A percentile compares a stretch with the other conserved stretches of the same genome.
phyloP scores from a whole-genome alignment of 2,888 invertebrate genomes.

The Cosmia trapezina region DNA sequence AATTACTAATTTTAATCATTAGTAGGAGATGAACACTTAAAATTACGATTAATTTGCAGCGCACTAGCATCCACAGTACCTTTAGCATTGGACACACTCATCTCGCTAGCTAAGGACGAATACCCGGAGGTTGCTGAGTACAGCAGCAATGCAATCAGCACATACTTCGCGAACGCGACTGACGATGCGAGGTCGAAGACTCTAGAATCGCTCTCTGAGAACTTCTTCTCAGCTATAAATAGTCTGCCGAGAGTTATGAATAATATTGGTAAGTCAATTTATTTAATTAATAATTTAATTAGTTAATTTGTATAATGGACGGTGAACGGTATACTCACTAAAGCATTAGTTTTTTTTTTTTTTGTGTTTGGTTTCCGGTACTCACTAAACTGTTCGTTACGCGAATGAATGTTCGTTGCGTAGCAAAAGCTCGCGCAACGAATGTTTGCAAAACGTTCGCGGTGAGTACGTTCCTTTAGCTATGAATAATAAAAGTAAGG shows the following conservation, averaged over 20 bases:
- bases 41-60: conserved; percentile 75
- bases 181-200: conserved; percentile 77
- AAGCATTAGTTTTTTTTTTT: too few relatives aligned
- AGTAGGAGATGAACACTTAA: background rate
- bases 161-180: conserved; percentile 73
- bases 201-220: conserved; percentile 91
- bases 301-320: too few relatives aligned
- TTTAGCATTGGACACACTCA: conserved; percentile 92
- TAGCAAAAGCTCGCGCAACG: too few relatives aligned
- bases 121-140: conserved; percentile 86
- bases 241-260: conserved; percentile 92
- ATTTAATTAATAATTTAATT: too few relatives aligned
- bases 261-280: conserved; percentile 87
- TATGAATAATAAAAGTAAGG: too few relatives aligned
- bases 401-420: too few relatives aligned
- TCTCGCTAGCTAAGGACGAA: conserved; percentile 93
- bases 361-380: too few relatives aligned
- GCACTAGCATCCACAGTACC: conserved; percentile 91
- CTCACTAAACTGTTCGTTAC: too few relatives aligned
- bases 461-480: too few relatives aligned
- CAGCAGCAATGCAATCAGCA: conserved; percentile 82
- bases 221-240: conserved; percentile 90
- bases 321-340: too few relatives aligned
- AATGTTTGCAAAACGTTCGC: too few relatives aligned
- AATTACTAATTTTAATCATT: background rate